phyloP scores from a whole-genome alignment of 2,888 invertebrate species.

The Trichogramma dendrolimi region DNA sequence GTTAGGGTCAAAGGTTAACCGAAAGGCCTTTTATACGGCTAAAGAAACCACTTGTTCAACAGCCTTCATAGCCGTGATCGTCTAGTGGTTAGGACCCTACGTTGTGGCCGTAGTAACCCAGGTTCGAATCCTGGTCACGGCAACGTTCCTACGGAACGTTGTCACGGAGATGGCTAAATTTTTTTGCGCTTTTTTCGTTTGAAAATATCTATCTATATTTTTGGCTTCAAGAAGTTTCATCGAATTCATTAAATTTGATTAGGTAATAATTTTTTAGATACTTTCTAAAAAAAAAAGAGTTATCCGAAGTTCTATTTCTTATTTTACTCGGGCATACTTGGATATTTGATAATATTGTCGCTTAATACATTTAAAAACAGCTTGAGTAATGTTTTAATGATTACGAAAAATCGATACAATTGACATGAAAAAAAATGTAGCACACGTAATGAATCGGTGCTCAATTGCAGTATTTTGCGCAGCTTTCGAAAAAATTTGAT shows the following conservation, averaged over 20 bases:
- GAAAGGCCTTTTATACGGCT: no score
- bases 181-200: constrained; percentile 20
- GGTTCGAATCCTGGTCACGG: constrained; percentile 54
- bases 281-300: background rate
- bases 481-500: background rate
- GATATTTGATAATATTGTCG: background rate
- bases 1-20: no score
- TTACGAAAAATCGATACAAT: background rate
- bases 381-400: background rate
- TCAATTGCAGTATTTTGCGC: background rate
- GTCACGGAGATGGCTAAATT: constrained; percentile 42
- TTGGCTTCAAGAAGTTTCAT: background rate
- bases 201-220: background rate
- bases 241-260: no score
- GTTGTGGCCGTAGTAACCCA: constrained; percentile 54
- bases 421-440: background rate
- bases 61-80: constrained; percentile 48
- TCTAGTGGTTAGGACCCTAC: constrained; percentile 52
- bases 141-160: constrained; percentile 43
- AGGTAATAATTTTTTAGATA: background rate
- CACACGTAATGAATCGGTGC: background rate
- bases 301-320: background rate
- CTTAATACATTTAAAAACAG: background rate
- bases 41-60: background rate
- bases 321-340: background rate